These are phyloP conservation scores for Metacarcinus magister DNA, from an alignment of 2,888 invertebrate genomes.

Conservation along the genomic window DNA sequence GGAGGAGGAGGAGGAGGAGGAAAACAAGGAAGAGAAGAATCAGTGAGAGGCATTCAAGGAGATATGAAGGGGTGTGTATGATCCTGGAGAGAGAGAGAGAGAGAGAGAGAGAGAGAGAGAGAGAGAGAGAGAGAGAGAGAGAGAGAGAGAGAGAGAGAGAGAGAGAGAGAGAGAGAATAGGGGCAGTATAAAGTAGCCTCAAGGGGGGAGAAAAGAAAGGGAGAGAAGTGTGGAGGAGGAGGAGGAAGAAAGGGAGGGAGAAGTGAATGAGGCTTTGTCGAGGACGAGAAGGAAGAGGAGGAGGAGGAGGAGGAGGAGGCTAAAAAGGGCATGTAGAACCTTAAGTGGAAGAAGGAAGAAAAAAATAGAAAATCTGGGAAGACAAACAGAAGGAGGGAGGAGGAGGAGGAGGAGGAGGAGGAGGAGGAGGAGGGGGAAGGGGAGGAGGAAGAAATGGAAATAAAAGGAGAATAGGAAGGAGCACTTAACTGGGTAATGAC, in stretches of 20 bases:
- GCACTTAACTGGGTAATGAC: not conserved
- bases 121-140: slow-evolving; percentile 47
- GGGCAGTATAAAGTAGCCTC: slow-evolving; percentile 27
- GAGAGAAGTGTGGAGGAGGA: not conserved
- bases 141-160: slow-evolving; percentile 41
- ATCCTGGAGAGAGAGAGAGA: slow-evolving; percentile 29
- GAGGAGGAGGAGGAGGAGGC: not conserved
- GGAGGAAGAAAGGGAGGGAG: slow-evolving; percentile 5
- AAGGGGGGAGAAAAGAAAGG: slow-evolving; percentile 20
- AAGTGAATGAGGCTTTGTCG: slow-evolving; percentile 3
- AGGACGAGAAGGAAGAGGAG: not conserved
- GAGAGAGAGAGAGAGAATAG: not conserved
- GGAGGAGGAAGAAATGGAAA: not conserved
- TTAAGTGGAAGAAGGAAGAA: not conserved
- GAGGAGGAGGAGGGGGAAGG: not conserved
- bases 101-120: slow-evolving; percentile 50
- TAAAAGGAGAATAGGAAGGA: not conserved
- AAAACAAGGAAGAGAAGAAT: not conserved
- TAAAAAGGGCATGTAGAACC: not conserved
- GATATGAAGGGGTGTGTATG: not conserved
- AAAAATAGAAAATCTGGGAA: not conserved
- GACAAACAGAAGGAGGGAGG: not conserved
- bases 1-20: not conserved
- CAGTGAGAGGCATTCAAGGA: not conserved
- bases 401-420: not conserved